A percentile compares a stretch with the other conserved stretches of the same genome.
Evolutionary conservation across 2,113 vertebrate species (phyloP).

Genomic region (Geococcyx californianus): DNA sequence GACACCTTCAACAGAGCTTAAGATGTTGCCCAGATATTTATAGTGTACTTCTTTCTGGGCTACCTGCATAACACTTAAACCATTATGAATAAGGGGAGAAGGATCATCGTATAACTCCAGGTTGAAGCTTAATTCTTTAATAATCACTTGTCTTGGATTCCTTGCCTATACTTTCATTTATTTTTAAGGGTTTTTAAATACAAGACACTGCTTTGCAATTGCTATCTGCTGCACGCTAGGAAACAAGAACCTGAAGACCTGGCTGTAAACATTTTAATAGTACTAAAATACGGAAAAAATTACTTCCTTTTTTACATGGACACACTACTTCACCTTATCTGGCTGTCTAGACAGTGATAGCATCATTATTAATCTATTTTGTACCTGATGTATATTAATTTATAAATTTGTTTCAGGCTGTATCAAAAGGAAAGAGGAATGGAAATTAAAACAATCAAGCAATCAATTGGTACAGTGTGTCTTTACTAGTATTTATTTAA

Average conservation of each 20-base stretch:
- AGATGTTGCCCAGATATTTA: background rate
- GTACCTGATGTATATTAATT: background rate
- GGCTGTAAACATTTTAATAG: background rate
- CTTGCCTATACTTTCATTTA: background rate
- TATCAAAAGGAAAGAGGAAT: background rate
- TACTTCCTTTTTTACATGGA: background rate
- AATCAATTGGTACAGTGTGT: background rate
- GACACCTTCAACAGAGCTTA: background rate
- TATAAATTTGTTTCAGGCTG: background rate
- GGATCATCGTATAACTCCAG: background rate
- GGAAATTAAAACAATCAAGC: background rate
- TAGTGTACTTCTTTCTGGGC: background rate
- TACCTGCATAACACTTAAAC: background rate
- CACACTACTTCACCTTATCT: background rate
- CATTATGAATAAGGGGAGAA: background rate
- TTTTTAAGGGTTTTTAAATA: background rate
- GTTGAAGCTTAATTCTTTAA: background rate
- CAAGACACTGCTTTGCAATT: background rate
- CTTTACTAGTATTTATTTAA: background rate
- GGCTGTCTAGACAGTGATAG: background rate
- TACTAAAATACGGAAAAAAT: background rate
- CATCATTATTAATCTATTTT: background rate
- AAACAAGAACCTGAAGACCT: background rate
- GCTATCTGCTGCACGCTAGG: background rate
- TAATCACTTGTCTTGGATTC: background rate